Base-by-base conservation (phyloP, 2,797 vertebrate species). In the Capromys pilorides region DNA sequence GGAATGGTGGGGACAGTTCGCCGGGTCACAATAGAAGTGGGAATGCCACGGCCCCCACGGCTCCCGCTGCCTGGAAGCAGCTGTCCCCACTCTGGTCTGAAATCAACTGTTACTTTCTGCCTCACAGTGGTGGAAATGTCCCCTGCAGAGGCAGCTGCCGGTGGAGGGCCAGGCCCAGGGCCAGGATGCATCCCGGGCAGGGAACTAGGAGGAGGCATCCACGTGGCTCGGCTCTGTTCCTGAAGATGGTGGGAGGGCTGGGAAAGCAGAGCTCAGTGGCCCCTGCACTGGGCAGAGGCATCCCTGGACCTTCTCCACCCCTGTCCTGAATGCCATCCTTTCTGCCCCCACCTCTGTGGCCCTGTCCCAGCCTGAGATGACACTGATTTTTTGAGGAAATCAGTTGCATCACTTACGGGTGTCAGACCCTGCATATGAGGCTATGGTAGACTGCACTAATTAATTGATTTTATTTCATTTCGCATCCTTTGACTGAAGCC, bases 401-500 rank as follows among this genome's bases (percentile, higher is more conserved):
- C 89, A n/a, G 59, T 85, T 89, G 33, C 31, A 18, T 95, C 64
- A 86, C 86, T 85, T 79, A 36, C 0, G 28, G 64, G 90, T 92
- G 86, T 93, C 71, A 71, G 90, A 80, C 86, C 91, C 88, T 75
- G 80, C 64, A 2, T 90, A 19, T 79, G 3, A 13, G 95, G 92
- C 79, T 39, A 77, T 28, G 91, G 86, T 80, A 96, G 92, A 61
- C 79, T 96, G 94, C 90, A 61, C 94, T 96, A 96, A 97, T 96
- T 94, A 95, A 95, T 97, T 97, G 94, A 96, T 97, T 96, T 97
- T 93, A 96, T 96, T 97, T 96, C 86, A 91, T 96, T 96, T 96
- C 95, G 77, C 95, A 95, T 96, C 90, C 88, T 96, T 95, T 93
- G 95, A 97, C 82, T 93, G 88, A 79, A 61, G 67, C 93, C 83